These are phyloP conservation scores for Ernsta delagoae DNA, from an alignment of 2,888 invertebrate genomes.

Conservation along the genomic window DNA sequence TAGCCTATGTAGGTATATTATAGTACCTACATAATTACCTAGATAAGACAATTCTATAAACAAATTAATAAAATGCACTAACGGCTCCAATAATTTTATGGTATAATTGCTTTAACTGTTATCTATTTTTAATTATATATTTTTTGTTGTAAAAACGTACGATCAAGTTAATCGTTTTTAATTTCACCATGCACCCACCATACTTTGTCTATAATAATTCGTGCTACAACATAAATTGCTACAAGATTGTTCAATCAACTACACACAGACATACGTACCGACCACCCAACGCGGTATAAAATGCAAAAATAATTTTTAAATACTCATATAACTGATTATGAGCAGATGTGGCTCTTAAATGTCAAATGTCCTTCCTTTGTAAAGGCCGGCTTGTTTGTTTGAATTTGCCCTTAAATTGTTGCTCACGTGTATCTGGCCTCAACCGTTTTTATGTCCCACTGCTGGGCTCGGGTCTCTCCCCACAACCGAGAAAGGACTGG, in stretches of 20 bases:
- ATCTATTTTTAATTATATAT: slow-evolving; percentile 6
- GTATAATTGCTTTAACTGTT: not conserved
- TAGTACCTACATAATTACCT: too few species aligned
- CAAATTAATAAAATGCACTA: not conserved
- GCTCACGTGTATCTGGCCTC: too few species aligned
- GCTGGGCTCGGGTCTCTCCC: too few species aligned
- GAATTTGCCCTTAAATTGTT: not conserved
- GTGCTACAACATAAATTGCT: slow-evolving; percentile 18
- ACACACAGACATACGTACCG: slow-evolving; percentile 18
- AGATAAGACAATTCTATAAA: not conserved
- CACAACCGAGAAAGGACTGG: too few species aligned
- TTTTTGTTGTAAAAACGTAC: not conserved
- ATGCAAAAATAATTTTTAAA: slow-evolving; percentile 32
- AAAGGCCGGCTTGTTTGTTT: slow-evolving; percentile 1
- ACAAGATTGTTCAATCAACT: slow-evolving; percentile 34
- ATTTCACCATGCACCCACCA: slow-evolving; percentile 28
- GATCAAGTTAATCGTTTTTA: slow-evolving; percentile 17
- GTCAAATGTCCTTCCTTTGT: slow-evolving; percentile 39
- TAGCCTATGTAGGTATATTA: too few species aligned
- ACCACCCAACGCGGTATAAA: slow-evolving; percentile 32
- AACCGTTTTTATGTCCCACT: too few species aligned
- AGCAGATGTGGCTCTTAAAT: slow-evolving; percentile 50
- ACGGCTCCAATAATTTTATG: not conserved
- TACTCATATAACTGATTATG: slow-evolving; percentile 47
- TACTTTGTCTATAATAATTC: slow-evolving; percentile 1